Base-by-base conservation (phyloP, 92 coral and sea anemone genomes). In the Isaurus tuberculatus region DNA sequence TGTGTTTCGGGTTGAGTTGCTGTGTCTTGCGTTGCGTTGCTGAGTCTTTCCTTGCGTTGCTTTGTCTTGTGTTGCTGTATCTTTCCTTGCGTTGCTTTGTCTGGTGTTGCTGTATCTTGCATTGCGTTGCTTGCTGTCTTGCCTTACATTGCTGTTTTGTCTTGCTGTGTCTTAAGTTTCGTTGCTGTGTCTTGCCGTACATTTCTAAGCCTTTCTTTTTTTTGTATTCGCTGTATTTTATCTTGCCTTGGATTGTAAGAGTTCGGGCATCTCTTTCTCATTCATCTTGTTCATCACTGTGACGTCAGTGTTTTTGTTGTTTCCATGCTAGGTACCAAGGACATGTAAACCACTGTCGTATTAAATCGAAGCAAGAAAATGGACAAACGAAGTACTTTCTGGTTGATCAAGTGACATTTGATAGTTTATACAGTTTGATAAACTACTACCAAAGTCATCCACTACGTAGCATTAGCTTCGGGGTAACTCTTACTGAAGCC, bases 371-470 rank as follows among this genome's bases (percentile, higher is more conserved):
- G 75, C 99, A 96, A 65, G 99, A 96, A 88, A 92, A 89, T 90
- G 99, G 99, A 36, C 99, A 96, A 86, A 94, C 98, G 19, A 96
- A 96, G 88, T 96, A 90, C 72, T 96, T 92, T 74, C 93, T 96
- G 55, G 99, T 96, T n/a, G 99, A 96, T 58, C 99, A 96, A 85
- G 97, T 94, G 73, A 89, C 99, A 3, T 96, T 96, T 86, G 99
- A 96, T 83, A 96, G 99, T 75, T 79, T 96, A 73, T 96, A 92
- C 93, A 96, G 95, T 77, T 88, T 96, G 43, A 92, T 96, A 20
- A 94, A 92, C 81, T 94, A 94, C 70, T 96, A 96, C 73, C 95
- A 94, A 81, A 37, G 83, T 70, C 94, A 91, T 31, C 89, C 94
- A 14, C 84, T 96, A 64, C 87, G 94, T 69, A 96, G 98, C 72